A percentile compares a stretch with the other conserved stretches of the same genome.
phyloP scores from a whole-genome alignment of 2,888 invertebrate genomes.

The Periphyllus acericola region DNA sequence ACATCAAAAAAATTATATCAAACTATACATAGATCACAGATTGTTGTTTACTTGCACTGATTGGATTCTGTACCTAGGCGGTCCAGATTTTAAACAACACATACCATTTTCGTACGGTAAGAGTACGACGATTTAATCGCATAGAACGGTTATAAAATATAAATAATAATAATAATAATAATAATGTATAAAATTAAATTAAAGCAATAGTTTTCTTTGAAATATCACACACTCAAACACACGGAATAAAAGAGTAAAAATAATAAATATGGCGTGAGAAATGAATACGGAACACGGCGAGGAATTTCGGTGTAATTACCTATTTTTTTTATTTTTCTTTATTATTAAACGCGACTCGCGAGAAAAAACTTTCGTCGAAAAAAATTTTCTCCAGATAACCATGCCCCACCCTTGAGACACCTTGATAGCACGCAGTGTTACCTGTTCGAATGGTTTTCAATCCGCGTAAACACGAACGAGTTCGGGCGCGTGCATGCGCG shows the following conservation, averaged over 20 bases:
- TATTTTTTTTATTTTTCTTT: constrained; percentile 32
- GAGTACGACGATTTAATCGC: not conserved
- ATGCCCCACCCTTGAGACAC: constrained; percentile 61
- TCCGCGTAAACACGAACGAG: not conserved
- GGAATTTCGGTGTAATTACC: constrained; percentile 50
- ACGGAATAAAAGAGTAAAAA: not conserved
- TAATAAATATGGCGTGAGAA: constrained; percentile 40
- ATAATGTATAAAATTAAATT: no score
- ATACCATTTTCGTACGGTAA: constrained; percentile 18
- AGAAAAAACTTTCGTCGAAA: constrained; percentile 60
- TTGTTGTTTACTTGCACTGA: constrained; percentile 58
- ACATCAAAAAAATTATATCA: constrained; percentile 42
- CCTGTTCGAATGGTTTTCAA: constrained; percentile 27
- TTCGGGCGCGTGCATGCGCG: not conserved
- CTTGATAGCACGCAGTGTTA: constrained; percentile 59
- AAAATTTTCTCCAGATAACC: constrained; percentile 61
- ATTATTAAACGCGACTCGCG: constrained; percentile 35
- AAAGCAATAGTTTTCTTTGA: not conserved
- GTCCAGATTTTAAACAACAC: constrained; percentile 36
- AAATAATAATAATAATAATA: not conserved
- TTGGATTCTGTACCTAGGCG: constrained; percentile 60
- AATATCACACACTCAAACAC: not conserved
- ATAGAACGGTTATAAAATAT: not conserved
- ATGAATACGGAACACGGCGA: constrained; percentile 41
- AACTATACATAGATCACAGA: constrained; percentile 30